Conservation (phyloP, 2,113 vertebrate genomes). For the Synodontis membranacea region DNA sequence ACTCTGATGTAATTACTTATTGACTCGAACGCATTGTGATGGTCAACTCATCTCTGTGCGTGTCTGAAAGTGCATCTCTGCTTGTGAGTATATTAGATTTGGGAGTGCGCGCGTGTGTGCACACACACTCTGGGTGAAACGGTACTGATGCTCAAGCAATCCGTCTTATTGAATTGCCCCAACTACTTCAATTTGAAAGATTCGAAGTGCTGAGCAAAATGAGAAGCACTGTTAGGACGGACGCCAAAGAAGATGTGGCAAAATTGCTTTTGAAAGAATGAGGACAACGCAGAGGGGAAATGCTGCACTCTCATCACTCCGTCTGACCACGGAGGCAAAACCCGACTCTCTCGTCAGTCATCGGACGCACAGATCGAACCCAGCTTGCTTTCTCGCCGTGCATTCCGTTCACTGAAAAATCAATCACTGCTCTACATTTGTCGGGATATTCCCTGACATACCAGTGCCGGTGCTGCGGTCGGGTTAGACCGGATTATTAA, state of each 20-base stretch:
- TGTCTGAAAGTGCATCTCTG: slow-evolving; percentile 13
- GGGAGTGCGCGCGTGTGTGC: slow-evolving; percentile 35
- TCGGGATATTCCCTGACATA: neutral
- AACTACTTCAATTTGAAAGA: slow-evolving; percentile 55
- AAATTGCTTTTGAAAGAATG: slow-evolving; percentile 27
- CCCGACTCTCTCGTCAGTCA: neutral
- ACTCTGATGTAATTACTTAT: neutral
- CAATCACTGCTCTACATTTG: neutral
- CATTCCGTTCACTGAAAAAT: neutral
- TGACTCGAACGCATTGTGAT: neutral
- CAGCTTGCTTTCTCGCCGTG: neutral
- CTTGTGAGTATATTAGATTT: slow-evolving; percentile 36
- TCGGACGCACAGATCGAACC: neutral
- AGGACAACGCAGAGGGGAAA: neutral
- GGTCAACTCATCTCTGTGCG: neutral
- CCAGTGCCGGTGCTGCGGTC: neutral
- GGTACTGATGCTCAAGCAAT: slow-evolving; percentile 9
- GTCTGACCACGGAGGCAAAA: slow-evolving; percentile 4
- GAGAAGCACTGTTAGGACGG: slow-evolving; percentile 1
- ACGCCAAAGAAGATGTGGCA: neutral
- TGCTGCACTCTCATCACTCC: slow-evolving; percentile 22
- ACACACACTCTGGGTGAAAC: slow-evolving; percentile 69
- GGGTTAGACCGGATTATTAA: neutral
- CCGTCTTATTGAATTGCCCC: neutral
- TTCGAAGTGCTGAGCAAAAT: neutral